Conservation (phyloP, 1,140 invertebrate species). For the Drosophila erecta region DNA sequence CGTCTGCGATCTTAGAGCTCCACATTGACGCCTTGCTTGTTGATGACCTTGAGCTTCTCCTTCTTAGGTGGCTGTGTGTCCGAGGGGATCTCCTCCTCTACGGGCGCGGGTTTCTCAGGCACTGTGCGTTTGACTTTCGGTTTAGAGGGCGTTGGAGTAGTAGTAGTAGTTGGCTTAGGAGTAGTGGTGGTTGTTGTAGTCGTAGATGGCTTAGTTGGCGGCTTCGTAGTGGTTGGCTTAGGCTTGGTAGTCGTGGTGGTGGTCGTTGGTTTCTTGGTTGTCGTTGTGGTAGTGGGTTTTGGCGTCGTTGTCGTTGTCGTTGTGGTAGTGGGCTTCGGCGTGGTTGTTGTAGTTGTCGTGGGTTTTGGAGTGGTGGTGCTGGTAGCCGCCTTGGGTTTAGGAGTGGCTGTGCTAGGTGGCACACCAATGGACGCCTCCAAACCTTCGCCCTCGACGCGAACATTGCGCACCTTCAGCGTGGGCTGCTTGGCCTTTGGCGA, state of each 20-base stretch:
- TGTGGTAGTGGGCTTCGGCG: conserved; percentile 17
- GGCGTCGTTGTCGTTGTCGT: conserved; percentile 28
- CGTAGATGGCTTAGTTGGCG: conserved; percentile 74
- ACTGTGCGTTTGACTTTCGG: conserved; percentile 67
- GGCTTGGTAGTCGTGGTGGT: conserved; percentile 14
- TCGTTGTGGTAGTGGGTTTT: conserved; percentile 31
- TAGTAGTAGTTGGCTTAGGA: conserved; percentile 51
- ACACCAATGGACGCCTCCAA: conserved; percentile 69
- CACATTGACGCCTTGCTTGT: conserved; percentile 85
- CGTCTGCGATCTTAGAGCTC: conserved; percentile 65
- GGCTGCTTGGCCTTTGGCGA: conserved; percentile 85
- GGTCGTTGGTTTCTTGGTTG: conserved; percentile 31
- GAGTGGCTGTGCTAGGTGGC: conserved; percentile 43
- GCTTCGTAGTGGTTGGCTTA: conserved; percentile 47
- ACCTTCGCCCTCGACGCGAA: conserved; percentile 73
- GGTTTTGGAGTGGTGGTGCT: conserved; percentile 37
- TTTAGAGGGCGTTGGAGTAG: conserved; percentile 57
- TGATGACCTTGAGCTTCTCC: conserved; percentile 87
- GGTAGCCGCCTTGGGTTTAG: conserved; percentile 44
- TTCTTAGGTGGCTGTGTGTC: conserved; percentile 86
- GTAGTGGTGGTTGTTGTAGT: conserved; percentile 53
- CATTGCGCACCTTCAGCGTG: conserved; percentile 81
- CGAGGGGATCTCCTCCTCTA: conserved; percentile 86
- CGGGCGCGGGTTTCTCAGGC: conserved; percentile 85
- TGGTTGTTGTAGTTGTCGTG: conserved; percentile 39